These are phyloP conservation scores for Alca torda DNA, from an alignment of 2,797 vertebrate species.

Conservation along the genomic window DNA sequence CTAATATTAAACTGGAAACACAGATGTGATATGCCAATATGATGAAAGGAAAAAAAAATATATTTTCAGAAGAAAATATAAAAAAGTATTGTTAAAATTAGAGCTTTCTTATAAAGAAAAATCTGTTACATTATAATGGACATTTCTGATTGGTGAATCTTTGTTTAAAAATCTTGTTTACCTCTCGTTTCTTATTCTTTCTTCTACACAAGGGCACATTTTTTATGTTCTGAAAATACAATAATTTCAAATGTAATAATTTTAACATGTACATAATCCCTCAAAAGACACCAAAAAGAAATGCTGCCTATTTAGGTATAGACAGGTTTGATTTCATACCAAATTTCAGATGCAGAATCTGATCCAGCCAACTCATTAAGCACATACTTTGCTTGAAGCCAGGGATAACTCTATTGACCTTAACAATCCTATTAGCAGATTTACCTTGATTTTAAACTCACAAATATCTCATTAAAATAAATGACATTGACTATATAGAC, in stretches of 20 bases:
- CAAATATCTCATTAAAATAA: constrained; percentile 2
- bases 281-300: not conserved
- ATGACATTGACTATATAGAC: not conserved
- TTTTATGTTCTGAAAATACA: not conserved
- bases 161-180: not conserved
- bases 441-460: constrained; percentile 7
- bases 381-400: not conserved
- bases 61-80: not conserved
- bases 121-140: not conserved
- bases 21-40: not conserved
- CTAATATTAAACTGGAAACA: not conserved
- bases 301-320: not conserved
- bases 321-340: not conserved
- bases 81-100: not conserved
- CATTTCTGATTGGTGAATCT: not conserved
- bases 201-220: not conserved
- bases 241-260: not conserved
- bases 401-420: not conserved
- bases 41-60: not conserved
- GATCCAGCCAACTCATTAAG: not conserved
- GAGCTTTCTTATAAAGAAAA: not conserved
- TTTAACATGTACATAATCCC: not conserved
- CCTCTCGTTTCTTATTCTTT: not conserved
- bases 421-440: not conserved
- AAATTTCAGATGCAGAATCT: not conserved